Evolutionary conservation across 2,113 vertebrate genomes (phyloP).

Genomic region (Hystrix brachyura): DNA sequence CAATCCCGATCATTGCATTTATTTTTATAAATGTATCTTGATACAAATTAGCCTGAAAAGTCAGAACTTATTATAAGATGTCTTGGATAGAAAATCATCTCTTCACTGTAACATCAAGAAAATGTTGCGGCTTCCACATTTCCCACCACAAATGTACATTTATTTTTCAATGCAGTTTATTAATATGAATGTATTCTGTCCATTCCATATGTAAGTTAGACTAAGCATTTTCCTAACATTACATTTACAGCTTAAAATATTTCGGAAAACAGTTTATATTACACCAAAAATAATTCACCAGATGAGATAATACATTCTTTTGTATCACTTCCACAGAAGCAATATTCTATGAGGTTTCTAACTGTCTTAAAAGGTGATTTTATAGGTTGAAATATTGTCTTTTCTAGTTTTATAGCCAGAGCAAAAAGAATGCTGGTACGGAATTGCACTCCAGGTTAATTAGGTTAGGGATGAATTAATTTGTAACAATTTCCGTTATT

Average conservation of each 20-base stretch:
- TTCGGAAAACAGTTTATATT: slow-evolving; percentile 44
- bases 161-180: background rate
- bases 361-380: slow-evolving; percentile 76
- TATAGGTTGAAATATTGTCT: slow-evolving; percentile 81
- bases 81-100: background rate
- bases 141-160: background rate
- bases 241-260: slow-evolving; percentile 51
- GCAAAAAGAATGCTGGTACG: slow-evolving; percentile 77
- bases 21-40: background rate
- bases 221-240: slow-evolving; percentile 25
- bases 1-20: background rate
- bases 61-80: background rate
- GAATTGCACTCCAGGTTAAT: slow-evolving; percentile 80
- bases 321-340: slow-evolving; percentile 70
- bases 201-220: background rate
- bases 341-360: slow-evolving; percentile 76
- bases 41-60: background rate
- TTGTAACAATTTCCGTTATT: slow-evolving; percentile 85
- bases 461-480: slow-evolving; percentile 84
- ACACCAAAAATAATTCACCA: slow-evolving; percentile 49
- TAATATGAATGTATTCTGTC: background rate
- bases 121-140: background rate
- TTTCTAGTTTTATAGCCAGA: slow-evolving; percentile 81
- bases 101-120: background rate
- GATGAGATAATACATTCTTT: slow-evolving; percentile 73